Conservation (phyloP, 2,797 vertebrate genomes). For the Leucoraja ocellata region DNA sequence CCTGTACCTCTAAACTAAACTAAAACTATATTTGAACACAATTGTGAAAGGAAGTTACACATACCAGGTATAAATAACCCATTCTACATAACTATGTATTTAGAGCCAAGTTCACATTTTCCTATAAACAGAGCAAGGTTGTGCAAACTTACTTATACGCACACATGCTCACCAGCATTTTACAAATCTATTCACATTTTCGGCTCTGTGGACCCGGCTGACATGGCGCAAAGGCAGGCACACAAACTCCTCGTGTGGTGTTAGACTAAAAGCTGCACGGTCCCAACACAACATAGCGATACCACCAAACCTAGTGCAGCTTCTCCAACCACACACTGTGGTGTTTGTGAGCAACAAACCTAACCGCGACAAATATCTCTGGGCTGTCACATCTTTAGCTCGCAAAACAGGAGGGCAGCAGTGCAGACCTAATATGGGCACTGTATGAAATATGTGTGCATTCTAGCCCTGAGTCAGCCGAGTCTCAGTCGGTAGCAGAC, state of each 20-base stretch:
- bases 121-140: not conserved
- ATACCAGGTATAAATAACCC: not conserved
- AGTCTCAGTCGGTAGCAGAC: too few species aligned
- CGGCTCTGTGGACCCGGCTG: not conserved
- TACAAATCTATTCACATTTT: not conserved
- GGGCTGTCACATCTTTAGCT: not conserved
- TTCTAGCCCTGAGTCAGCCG: not conserved
- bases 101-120: not conserved
- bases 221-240: not conserved
- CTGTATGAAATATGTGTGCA: not conserved
- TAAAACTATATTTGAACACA: not conserved
- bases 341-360: not conserved
- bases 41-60: not conserved
- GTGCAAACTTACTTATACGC: not conserved
- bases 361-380: not conserved
- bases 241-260: not conserved
- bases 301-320: not conserved
- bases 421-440: not conserved
- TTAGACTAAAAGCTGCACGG: too few species aligned
- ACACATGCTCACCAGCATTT: not conserved
- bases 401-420: not conserved
- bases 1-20: too few species aligned
- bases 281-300: not conserved
- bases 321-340: not conserved
- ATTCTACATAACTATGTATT: not conserved